Evolutionary conservation across 2,888 invertebrate genomes (phyloP).

Genomic region (Lasioglossum lativentre): DNA sequence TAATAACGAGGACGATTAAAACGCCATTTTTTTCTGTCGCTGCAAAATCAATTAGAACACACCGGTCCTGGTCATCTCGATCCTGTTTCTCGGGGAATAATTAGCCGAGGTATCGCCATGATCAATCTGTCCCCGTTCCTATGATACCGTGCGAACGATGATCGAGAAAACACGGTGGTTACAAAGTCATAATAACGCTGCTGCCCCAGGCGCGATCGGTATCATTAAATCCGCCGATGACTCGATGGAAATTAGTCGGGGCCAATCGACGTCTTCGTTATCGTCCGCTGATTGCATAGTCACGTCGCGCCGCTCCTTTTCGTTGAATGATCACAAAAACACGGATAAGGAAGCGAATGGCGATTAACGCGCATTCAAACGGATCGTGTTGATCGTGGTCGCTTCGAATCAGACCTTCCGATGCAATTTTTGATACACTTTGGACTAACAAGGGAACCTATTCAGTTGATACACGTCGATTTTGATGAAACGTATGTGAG

Average conservation of each 20-base stretch:
- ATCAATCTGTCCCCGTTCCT: not conserved
- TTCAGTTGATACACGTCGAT: no score
- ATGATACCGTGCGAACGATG: not conserved
- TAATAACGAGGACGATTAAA: slow-evolving; percentile 15
- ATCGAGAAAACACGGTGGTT: not conserved
- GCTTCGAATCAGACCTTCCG: no score
- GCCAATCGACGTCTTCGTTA: not conserved
- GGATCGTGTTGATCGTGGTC: not conserved
- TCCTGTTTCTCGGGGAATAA: slow-evolving; percentile 11
- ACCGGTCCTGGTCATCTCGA: not conserved
- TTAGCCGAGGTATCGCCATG: not conserved
- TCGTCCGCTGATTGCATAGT: not conserved
- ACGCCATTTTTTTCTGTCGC: not conserved
- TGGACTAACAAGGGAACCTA: no score
- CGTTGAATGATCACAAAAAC: not conserved
- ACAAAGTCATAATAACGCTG: slow-evolving; percentile 6
- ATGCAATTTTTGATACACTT: no score
- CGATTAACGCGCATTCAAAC: not conserved
- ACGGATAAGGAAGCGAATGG: not conserved
- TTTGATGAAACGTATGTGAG: no score
- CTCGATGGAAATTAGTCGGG: not conserved
- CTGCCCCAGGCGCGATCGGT: not conserved
- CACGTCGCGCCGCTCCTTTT: not conserved
- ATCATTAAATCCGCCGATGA: not conserved
- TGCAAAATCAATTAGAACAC: slow-evolving; percentile 25